Evolutionary conservation across 2,888 invertebrate species (phyloP), one percentile per base, ranked within the genome.

Genomic region (Therioaphis trifolii): DNA sequence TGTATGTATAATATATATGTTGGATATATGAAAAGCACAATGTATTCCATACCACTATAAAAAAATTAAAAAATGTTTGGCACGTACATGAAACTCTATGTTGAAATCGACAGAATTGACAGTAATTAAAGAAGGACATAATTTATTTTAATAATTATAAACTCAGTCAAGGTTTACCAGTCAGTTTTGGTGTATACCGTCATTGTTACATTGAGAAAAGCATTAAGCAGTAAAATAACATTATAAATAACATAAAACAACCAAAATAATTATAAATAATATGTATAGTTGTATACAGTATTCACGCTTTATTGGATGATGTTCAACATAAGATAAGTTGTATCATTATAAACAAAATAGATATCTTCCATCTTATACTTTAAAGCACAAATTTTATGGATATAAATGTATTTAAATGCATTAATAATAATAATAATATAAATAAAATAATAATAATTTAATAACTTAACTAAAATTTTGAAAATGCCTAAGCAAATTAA

Each of bases 141-240:
- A 80, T 80, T 71, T 52, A 46, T 74, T 63, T 82, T 66, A 82
- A 74, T 69, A 24, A 27, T 80, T 71, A 71, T 82, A 40, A 82
- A 52, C 61, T 82, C 82, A 82, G 82, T 82, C 82, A 66, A 82
- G 55, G 27, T 69, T 69, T 55, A 69, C 78, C 78, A 82, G 72
- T 82, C 72, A 35, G 40, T 72, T 72, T 82, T 74, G 82, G 82
- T 82, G 82, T 82, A 74, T 63, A 80, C 46, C 58, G 71, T 80
- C 29, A 61, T 80, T 79, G 43, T 55, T 72, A 72, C 49, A 80
- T 80, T 72, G 61, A 79, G 55, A 80, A 71, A 71, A 71, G 71
- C 46, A 61, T 72, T 43, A 82, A 74, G 49, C 82, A 63, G 66
- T 80, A 63, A 63, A 58, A 71, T 49, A 80, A 80, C 21, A 71